A percentile compares a stretch with the other conserved stretches of the same genome.
These are phyloP conservation scores for Acanthochromis polyacanthus DNA, from an alignment of 2,113 vertebrate genomes.

Conservation along the genomic window DNA sequence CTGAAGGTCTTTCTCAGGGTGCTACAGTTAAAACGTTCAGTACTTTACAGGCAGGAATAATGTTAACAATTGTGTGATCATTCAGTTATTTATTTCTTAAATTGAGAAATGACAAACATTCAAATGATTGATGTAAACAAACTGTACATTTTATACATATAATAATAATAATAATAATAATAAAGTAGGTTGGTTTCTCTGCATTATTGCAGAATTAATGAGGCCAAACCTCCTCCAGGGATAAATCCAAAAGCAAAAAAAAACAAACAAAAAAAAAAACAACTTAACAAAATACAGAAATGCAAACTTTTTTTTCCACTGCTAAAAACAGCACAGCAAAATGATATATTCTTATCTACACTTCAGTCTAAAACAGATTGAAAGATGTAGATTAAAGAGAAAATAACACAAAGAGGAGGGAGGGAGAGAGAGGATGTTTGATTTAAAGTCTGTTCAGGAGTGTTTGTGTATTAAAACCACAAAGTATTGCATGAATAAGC, in stretches of 20 bases:
- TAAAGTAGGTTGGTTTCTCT: conserved; percentile 64
- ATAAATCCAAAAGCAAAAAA: conserved; percentile 52
- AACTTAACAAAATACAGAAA: conserved; percentile 52
- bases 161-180: conserved; percentile 25
- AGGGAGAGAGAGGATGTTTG: conserved; percentile 16
- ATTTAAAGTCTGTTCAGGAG: background rate
- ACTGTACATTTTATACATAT: conserved; percentile 89
- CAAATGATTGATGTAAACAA: conserved; percentile 85
- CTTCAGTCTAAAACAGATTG: conserved; percentile 66
- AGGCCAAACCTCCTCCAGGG: conserved; percentile 45
- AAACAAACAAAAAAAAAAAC: conserved; percentile 63
- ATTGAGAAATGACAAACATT: conserved; percentile 81
- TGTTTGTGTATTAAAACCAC: conserved; percentile 14
- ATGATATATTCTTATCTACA: conserved; percentile 78
- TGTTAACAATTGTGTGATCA: background rate
- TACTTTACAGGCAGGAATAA: background rate
- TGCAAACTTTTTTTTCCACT: conserved; percentile 63
- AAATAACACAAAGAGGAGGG: conserved; percentile 21
- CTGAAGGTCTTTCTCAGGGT: background rate
- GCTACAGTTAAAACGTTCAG: background rate
- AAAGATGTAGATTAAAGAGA: conserved; percentile 44
- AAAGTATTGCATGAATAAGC: background rate
- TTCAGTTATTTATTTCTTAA: conserved; percentile 82
- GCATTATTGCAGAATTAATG: conserved; percentile 42
- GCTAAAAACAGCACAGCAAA: conserved; percentile 82